Percentiles rank a stretch among this genome's conserved stretches.
Conservation (phyloP, 1,140 invertebrate genomes). For the Meloidogyne chitwoodi region DNA sequence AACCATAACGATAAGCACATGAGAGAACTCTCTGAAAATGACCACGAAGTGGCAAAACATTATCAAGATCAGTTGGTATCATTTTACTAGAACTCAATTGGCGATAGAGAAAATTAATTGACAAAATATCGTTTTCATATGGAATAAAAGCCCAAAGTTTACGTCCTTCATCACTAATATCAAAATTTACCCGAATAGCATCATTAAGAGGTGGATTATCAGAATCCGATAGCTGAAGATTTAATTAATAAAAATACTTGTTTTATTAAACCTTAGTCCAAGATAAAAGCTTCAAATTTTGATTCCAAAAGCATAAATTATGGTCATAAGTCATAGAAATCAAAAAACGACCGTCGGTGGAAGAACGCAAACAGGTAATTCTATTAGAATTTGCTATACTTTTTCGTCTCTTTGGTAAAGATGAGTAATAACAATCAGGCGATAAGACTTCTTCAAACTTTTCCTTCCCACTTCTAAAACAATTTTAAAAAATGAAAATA, state of each 20-base stretch:
- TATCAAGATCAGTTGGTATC: neutral
- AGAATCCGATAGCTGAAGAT: neutral
- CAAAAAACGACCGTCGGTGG: slow-evolving; percentile 6
- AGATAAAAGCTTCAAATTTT: slow-evolving; percentile 7
- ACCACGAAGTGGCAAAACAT: neutral
- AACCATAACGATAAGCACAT: slow-evolving; percentile 13
- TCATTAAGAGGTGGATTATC: neutral
- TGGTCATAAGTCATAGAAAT: slow-evolving; percentile 6
- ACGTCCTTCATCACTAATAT: slow-evolving; percentile 21
- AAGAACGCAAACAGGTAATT: slow-evolving; percentile 6
- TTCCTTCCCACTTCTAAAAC: slow-evolving; percentile 7
- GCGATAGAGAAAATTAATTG: neutral
- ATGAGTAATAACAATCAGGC: neutral
- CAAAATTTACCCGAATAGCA: slow-evolving; percentile 1
- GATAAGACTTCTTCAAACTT: neutral
- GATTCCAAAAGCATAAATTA: slow-evolving; percentile 8
- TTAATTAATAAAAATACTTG: neutral
- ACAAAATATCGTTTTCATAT: slow-evolving; percentile 7
- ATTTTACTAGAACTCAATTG: neutral
- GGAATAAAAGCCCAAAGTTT: slow-evolving; percentile 15
- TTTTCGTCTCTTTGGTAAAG: neutral
- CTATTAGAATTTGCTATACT: neutral
- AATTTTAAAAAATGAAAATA: neutral
- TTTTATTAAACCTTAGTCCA: neutral
- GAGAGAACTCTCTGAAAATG: slow-evolving; percentile 16